These are phyloP conservation scores for Nasonovia ribisnigri DNA, from an alignment of 2,888 invertebrate species.

Conservation along the genomic window DNA sequence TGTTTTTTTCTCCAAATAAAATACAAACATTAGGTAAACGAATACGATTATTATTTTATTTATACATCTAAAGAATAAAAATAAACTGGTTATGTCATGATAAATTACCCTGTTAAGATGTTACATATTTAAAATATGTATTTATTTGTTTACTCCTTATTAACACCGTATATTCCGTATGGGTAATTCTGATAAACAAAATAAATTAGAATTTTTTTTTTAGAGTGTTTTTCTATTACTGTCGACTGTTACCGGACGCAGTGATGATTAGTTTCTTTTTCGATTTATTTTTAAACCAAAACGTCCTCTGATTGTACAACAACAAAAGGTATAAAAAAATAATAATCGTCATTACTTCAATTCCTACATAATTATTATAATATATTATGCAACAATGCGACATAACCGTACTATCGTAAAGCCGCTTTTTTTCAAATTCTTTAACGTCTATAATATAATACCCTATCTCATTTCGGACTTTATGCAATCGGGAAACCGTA, in stretches of 20 bases:
- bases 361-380: neutral
- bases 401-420: neutral
- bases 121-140: neutral
- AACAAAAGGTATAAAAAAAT: neutral
- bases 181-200: neutral
- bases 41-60: slow-evolving; percentile 11
- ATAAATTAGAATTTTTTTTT: neutral
- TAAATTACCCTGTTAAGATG: neutral
- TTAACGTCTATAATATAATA: neutral
- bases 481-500: neutral
- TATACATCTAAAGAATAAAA: slow-evolving; percentile 29
- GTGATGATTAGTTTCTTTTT: neutral
- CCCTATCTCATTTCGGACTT: neutral
- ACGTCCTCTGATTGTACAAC: neutral
- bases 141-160: neutral
- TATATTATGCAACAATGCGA: neutral
- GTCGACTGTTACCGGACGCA: neutral
- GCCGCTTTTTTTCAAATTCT: neutral
- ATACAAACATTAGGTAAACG: neutral
- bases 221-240: neutral
- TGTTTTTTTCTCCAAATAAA: slow-evolving; percentile 1
- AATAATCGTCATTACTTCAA: neutral
- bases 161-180: neutral
- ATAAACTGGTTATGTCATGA: neutral
- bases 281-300: neutral